Evolutionary conservation across 2,797 vertebrate species (phyloP).

Genomic region (Miichthys miiuy): DNA sequence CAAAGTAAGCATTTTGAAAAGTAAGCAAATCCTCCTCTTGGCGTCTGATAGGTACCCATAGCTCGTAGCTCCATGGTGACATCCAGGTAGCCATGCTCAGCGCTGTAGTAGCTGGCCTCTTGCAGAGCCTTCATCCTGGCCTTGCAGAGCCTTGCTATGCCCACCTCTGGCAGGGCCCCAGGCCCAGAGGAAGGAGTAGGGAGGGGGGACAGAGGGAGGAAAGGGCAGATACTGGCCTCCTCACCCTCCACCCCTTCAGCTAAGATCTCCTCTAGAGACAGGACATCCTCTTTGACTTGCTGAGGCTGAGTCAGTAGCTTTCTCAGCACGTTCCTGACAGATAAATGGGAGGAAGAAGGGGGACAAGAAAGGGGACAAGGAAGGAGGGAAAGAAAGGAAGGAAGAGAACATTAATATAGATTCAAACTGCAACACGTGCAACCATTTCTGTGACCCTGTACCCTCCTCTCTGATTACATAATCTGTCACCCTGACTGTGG

Average conservation of each 20-base stretch:
- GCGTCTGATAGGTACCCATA: slow-evolving; percentile 83
- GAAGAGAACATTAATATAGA: slow-evolving; percentile 22
- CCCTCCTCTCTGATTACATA: slow-evolving; percentile 59
- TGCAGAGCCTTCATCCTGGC: slow-evolving; percentile 95
- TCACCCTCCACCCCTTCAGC: slow-evolving; percentile 95
- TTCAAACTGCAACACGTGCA: slow-evolving; percentile 21
- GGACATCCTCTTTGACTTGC: slow-evolving; percentile 93
- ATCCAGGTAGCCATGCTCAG: slow-evolving; percentile 96
- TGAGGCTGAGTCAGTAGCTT: slow-evolving; percentile 97
- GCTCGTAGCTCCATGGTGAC: slow-evolving; percentile 97
- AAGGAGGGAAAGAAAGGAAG: slow-evolving; percentile 11
- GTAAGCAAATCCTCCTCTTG: background rate
- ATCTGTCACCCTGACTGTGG: slow-evolving; percentile 67
- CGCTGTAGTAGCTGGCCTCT: slow-evolving; percentile 97
- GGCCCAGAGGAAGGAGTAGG: slow-evolving; percentile 81
- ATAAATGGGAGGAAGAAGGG: slow-evolving; percentile 31
- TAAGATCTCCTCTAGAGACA: slow-evolving; percentile 97
- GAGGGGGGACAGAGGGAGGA: slow-evolving; percentile 74
- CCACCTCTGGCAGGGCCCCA: slow-evolving; percentile 78
- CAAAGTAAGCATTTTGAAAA: background rate
- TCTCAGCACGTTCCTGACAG: slow-evolving; percentile 92
- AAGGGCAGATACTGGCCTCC: slow-evolving; percentile 66
- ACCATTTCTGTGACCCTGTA: slow-evolving; percentile 41
- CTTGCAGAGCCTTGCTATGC: slow-evolving; percentile 89
- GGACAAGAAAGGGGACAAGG: background rate